Percentiles rank a stretch among this genome's conserved stretches.
Conservation (phyloP, 30 jellyfish, hydroid and myxozoan species). For the Aurelia coerulea region DNA sequence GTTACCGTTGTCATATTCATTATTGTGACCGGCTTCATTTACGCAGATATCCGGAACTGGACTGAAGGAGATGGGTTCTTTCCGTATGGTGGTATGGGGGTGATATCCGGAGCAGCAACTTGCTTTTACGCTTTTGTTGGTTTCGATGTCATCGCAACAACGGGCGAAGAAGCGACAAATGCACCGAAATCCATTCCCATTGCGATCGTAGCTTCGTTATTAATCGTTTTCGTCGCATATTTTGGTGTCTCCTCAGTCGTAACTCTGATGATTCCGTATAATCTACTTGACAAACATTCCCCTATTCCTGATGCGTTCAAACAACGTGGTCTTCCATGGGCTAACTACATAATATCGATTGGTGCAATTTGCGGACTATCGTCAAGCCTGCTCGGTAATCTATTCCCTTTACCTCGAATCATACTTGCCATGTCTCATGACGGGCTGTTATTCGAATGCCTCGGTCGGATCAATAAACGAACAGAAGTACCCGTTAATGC, state of each 20-base stretch:
- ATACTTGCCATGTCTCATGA: constrained; percentile 97
- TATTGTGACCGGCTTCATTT: constrained; percentile 89
- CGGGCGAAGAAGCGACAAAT: constrained; percentile 99
- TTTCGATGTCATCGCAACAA: constrained; percentile 98
- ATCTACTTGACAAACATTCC: constrained; percentile 87
- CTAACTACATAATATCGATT: constrained; percentile 90
- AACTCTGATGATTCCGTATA: constrained; percentile 82
- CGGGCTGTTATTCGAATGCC: constrained; percentile 83
- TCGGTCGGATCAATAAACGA: constrained; percentile 68
- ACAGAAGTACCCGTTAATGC: constrained; percentile 99
- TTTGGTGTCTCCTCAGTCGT: constrained; percentile 90
- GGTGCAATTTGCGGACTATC: constrained; percentile 99
- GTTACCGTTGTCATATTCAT: constrained; percentile 87
- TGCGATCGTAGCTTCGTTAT: constrained; percentile 95
- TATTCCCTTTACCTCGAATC: constrained; percentile 98
- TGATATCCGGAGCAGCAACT: constrained; percentile 99
- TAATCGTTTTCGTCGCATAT: constrained; percentile 88
- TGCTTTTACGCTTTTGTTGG: constrained; percentile 99
- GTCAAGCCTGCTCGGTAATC: constrained; percentile 97
- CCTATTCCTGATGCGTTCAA: constrained; percentile 98
- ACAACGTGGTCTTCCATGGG: constrained; percentile 98
- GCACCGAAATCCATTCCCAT: constrained; percentile 98
- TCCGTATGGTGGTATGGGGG: constrained; percentile 99
- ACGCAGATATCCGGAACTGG: constrained; percentile 93
- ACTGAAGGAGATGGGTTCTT: constrained; percentile 96